Percentiles rank a stretch among this genome's conserved stretches.
These are phyloP conservation scores for Holothuria leucospilota DNA, from an alignment of 53 echinoderm and acorn worm genomes.

Conservation along the genomic window DNA sequence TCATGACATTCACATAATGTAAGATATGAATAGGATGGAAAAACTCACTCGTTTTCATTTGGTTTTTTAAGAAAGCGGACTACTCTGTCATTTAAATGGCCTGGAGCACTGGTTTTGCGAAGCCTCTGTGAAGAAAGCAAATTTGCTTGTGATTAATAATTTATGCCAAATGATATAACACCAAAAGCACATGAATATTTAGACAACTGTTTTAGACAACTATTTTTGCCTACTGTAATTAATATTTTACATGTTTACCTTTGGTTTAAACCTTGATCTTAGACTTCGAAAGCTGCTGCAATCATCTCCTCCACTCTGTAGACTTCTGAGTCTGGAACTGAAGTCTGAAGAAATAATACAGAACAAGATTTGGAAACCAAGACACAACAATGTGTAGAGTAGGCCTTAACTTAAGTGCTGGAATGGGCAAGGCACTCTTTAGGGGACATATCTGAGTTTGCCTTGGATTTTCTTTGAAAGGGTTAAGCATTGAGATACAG, in stretches of 20 bases:
- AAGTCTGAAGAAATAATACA: slow-evolving; percentile 9
- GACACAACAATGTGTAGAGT: too few species aligned
- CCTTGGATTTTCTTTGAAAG: too few species aligned
- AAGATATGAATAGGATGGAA: not conserved
- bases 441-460: too few species aligned
- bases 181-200: too few species aligned
- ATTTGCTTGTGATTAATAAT: not conserved
- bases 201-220: too few species aligned
- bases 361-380: not conserved
- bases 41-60: slow-evolving; percentile 89
- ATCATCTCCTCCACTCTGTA: slow-evolving; percentile 31
- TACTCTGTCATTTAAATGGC: slow-evolving; percentile 82
- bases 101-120: slow-evolving; percentile 66
- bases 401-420: too few species aligned
- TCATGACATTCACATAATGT: not conserved
- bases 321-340: slow-evolving; percentile 19
- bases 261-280: slow-evolving; percentile 26
- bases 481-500: too few species aligned
- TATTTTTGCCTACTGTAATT: too few species aligned
- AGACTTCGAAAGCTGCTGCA: slow-evolving; percentile 19
- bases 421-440: too few species aligned
- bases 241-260: not conserved
- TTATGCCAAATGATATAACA: too few species aligned
- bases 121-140: slow-evolving; percentile 61
- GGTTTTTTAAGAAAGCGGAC: slow-evolving; percentile 85